These are phyloP conservation scores for Salminus brasiliensis DNA, from an alignment of 2,113 vertebrate genomes.

Conservation along the genomic window DNA sequence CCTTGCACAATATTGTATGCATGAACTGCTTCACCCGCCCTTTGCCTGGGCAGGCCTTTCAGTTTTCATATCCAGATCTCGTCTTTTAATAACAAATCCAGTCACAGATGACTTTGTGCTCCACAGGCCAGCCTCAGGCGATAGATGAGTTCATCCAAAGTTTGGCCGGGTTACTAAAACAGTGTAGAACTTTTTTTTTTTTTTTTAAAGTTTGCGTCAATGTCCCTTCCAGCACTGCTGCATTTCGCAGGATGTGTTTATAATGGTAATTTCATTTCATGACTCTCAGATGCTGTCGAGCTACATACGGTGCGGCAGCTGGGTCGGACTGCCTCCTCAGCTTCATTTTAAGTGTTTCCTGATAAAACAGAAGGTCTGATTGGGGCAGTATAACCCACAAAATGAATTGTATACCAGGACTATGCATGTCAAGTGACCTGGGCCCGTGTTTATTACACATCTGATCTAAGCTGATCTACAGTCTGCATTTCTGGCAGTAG, in stretches of 20 bases:
- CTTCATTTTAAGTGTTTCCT: not conserved
- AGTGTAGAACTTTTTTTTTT: not conserved
- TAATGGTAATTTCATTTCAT: slow-evolving; percentile 1
- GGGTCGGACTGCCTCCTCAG: not conserved
- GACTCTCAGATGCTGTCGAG: not conserved
- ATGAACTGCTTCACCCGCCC: no score
- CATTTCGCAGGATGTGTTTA: not conserved
- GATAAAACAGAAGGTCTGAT: not conserved
- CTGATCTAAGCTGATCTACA: not conserved
- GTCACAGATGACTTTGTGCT: not conserved
- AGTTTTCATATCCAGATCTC: not conserved
- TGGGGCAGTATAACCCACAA: not conserved
- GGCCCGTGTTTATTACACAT: not conserved
- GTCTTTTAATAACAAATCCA: not conserved
- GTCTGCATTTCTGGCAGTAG: not conserved
- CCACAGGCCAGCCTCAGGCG: not conserved
- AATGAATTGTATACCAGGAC: not conserved
- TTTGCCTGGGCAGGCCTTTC: not conserved
- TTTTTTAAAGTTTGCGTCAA: not conserved
- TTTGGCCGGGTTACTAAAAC: not conserved
- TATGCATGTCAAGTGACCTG: not conserved
- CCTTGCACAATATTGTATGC: no score
- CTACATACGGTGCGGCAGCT: not conserved
- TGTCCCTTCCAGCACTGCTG: not conserved
- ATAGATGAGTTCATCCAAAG: not conserved